Percentiles rank a stretch among this genome's conserved stretches.
phyloP scores from a whole-genome alignment of 2,888 invertebrate genomes.

The Shargacucullia verbasci region DNA sequence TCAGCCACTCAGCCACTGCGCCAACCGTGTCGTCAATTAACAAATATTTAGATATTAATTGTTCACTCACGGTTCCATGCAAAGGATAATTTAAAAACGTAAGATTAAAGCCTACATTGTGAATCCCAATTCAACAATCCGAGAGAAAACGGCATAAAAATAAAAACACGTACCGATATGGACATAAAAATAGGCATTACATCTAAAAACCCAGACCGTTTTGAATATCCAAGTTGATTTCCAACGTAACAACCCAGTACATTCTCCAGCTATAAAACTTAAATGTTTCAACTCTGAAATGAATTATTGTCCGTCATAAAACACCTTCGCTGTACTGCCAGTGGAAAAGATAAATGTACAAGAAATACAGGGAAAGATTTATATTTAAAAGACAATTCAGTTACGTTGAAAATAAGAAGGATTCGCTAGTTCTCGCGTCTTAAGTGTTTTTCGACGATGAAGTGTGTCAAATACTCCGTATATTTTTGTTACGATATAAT shows the following conservation, averaged over 20 bases:
- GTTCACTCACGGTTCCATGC: too few relatives aligned
- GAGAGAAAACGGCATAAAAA: not conserved
- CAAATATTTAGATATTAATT: too few relatives aligned
- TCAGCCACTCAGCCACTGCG: too few relatives aligned
- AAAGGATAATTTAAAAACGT: too few relatives aligned
- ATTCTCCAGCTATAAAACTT: conserved; percentile 13
- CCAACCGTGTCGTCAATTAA: too few relatives aligned
- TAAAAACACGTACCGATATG: not conserved
- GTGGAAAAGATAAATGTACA: conserved; percentile 14
- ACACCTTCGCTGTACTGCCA: conserved; percentile 2
- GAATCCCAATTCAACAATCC: not conserved
- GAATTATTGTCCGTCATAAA: conserved; percentile 33
- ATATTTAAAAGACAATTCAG: conserved; percentile 24
- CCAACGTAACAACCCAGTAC: conserved; percentile 11
- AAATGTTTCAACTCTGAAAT: conserved; percentile 27
- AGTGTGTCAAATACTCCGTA: conserved; percentile 20
- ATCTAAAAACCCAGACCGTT: conserved; percentile 7
- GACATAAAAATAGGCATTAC: conserved; percentile 3
- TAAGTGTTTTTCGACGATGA: conserved; percentile 29
- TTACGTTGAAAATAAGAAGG: conserved; percentile 7
- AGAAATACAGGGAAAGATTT: conserved; percentile 17
- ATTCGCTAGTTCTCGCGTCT: conserved; percentile 14
- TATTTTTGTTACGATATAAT: conserved; percentile 7
- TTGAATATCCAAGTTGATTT: conserved; percentile 20
- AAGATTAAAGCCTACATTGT: not conserved